Base-by-base conservation (phyloP, 2,797 vertebrate genomes). In the Peromyscus attwateri region DNA sequence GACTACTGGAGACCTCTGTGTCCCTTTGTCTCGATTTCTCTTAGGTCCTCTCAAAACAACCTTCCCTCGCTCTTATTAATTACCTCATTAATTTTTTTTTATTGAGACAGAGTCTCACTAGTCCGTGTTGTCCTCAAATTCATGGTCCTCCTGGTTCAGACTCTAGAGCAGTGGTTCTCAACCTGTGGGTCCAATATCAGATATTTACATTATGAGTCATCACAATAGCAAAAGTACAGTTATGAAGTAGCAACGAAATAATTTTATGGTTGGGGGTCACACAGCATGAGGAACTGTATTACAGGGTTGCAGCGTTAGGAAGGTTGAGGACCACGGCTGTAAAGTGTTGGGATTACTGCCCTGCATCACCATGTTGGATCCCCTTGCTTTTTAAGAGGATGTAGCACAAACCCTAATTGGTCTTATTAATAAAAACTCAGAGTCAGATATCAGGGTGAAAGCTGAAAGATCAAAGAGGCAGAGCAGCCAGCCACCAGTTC, bases 341-440 rank as follows among this genome's bases (percentile, higher is more conserved):
- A 6, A 25, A 6, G 57, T 49, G 23, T 49, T 90, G 21, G 43
- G 8, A 37, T 79, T 4, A 37, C 31, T 34, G 49, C 31, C 40
- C 31, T 46, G 19, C 7, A 49, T 34, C 87, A 60, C 21, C 29
- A 46, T 34, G 49, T n/a, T 34, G 21, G 40, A 25, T 6, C 16
- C 19, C 25, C 76, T 93, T 19, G 6, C 31, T 95, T 91, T 31
- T 83, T 23, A 75, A 85, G 43, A 87, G 81, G 62, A 92, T 57
- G 55, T 57, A 57, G 55, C 16, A 57, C 17, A 19, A 57, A 57
- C 55, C 55, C 55, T 57, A 57, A 5, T 57, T 57, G 17, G 55
- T 19, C 55, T 57, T 57, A 57, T 57, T 57, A 57, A 57, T 57
- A 57, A 57, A 57, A 19, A 57, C 16, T 17, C 55, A 19, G 55